Percentiles rank a stretch among this genome's conserved stretches.
Conservation (phyloP, 2,888 invertebrate genomes). For the Pristionchus arcanus region DNA sequence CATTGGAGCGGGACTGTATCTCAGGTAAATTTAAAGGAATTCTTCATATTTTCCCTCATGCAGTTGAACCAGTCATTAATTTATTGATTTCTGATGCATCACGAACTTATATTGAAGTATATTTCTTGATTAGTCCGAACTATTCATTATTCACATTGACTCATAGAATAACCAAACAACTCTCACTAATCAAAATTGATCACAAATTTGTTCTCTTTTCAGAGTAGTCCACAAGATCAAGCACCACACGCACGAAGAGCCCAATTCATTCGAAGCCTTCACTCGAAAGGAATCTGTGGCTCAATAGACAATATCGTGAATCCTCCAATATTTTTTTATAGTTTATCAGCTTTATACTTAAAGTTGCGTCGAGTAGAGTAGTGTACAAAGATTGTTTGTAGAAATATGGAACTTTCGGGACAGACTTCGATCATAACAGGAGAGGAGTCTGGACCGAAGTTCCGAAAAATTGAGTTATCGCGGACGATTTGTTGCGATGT, state of each 20-base stretch:
- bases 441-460: too few relatives aligned
- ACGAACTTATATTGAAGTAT: too few relatives aligned
- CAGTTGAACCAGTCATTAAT: background rate
- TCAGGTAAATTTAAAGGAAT: background rate
- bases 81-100: too few relatives aligned
- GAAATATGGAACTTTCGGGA: background rate
- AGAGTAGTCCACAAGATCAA: constrained; percentile 31
- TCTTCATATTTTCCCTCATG: background rate
- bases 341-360: background rate
- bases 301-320: background rate
- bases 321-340: background rate
- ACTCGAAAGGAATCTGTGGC: constrained; percentile 9
- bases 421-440: too few relatives aligned
- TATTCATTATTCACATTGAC: too few relatives aligned
- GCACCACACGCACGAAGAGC: background rate
- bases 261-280: constrained; percentile 10
- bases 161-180: too few relatives aligned
- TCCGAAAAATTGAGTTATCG: background rate
- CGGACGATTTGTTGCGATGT: constrained; percentile 9
- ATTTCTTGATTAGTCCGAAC: too few relatives aligned
- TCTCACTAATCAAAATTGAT: too few relatives aligned
- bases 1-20: background rate
- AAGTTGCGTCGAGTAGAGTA: background rate
- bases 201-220: background rate
- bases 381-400: background rate